These are phyloP conservation scores for Vicugna pacos DNA, from an alignment of 2,113 vertebrate genomes.

Conservation along the genomic window DNA sequence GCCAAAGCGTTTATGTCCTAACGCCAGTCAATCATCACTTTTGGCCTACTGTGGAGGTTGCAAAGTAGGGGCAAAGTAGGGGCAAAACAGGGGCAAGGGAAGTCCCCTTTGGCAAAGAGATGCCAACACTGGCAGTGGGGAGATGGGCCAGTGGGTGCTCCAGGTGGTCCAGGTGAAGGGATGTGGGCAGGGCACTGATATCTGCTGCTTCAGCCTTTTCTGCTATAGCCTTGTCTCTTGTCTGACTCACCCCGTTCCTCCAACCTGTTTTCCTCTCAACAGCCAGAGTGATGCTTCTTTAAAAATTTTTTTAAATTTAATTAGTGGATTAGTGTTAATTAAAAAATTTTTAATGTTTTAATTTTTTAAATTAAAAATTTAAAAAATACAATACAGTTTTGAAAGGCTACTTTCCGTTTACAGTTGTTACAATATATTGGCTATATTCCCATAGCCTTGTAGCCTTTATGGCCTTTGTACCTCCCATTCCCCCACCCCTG, in stretches of 20 bases:
- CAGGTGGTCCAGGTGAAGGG: not conserved
- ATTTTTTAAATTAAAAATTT: too few relatives aligned
- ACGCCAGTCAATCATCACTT: not conserved
- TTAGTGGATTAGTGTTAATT: too few relatives aligned
- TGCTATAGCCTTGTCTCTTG: not conserved
- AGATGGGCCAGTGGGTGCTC: not conserved
- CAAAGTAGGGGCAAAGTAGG: not conserved
- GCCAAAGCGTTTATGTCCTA: too few relatives aligned
- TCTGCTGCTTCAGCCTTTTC: not conserved
- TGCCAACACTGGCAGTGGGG: not conserved
- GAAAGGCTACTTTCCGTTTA: too few relatives aligned
- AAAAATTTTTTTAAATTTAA: too few relatives aligned
- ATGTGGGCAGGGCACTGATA: not conserved
- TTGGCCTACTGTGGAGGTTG: not conserved
- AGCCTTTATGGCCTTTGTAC: too few relatives aligned
- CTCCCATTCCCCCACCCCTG: too few relatives aligned
- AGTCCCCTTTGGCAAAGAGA: not conserved
- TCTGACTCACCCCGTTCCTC: not conserved
- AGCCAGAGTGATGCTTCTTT: not conserved
- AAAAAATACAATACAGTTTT: too few relatives aligned
- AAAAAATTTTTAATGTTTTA: too few relatives aligned
- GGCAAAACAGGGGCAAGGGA: not conserved
- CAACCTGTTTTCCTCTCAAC: not conserved
- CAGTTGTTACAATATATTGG: too few relatives aligned
- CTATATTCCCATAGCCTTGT: too few relatives aligned